phyloP scores from a whole-genome alignment of 2,113 vertebrate species.

The Hipposideros armiger region DNA sequence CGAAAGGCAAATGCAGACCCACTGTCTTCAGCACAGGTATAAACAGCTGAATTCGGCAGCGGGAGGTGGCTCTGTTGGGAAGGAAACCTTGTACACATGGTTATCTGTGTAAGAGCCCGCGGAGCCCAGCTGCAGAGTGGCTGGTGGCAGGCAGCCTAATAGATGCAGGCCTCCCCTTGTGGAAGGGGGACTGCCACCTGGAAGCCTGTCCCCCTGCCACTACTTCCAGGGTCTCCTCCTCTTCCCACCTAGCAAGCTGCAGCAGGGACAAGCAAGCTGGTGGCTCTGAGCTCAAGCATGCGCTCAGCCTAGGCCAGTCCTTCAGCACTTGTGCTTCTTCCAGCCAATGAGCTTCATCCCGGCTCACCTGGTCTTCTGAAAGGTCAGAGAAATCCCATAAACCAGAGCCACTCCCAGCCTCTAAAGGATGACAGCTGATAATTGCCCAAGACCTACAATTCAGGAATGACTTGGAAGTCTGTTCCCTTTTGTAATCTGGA shows the following conservation, averaged over 20 bases:
- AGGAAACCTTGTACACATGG: not conserved
- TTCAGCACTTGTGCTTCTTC: not conserved
- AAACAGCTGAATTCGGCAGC: not conserved
- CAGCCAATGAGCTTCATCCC: not conserved
- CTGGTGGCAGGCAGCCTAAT: not conserved
- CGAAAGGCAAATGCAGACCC: not conserved
- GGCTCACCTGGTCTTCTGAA: not conserved
- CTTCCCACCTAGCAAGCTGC: not conserved
- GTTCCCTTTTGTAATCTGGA: conserved; percentile 2
- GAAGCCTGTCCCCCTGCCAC: not conserved
- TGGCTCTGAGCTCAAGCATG: not conserved
- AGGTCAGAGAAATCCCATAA: conserved; percentile 4
- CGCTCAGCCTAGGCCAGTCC: not conserved
- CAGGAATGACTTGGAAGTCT: not conserved
- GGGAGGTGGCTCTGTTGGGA: not conserved
- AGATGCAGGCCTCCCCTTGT: not conserved
- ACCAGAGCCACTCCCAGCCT: not conserved
- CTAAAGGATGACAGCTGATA: not conserved
- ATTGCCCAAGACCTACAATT: not conserved
- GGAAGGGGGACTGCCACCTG: too few species aligned
- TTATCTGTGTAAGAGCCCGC: not conserved
- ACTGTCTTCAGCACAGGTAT: not conserved
- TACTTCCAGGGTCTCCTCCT: not conserved
- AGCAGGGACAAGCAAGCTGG: not conserved
- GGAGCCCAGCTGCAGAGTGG: not conserved